Base-by-base conservation (phyloP, 2,888 invertebrate genomes). In the Orthosia gracilis region DNA sequence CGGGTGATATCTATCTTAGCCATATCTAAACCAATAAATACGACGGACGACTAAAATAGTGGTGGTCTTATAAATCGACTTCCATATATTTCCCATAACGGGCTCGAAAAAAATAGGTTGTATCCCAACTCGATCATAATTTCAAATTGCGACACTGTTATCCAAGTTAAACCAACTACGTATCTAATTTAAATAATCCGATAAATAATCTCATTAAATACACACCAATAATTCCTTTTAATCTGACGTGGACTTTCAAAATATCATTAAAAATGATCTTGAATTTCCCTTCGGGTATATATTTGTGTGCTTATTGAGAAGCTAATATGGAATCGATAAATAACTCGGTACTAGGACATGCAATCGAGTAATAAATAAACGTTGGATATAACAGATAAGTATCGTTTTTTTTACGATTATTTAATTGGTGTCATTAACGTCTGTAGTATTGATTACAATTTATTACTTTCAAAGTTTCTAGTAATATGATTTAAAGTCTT, bases 381-480 rank as follows among this genome's bases (percentile, higher is more conserved):
- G 75, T 85, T 84, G 85, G 86, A 89, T 89, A 88, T 88, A 90
- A 88, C 86, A 78, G 89, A 90, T 89, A 88, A 88, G 78, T 85
- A 91, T 89, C 87, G 85, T 76, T 89, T 90, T 84, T n/a, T 92
- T 92, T 91, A 94, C 88, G 91, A 92, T 92, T 90, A 91, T 94
- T 94, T 94, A 94, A 95, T 94, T 92, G 94, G 88, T 89, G 88
- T 91, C 92, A 93, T 94, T 94, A 94, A 90, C 81, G 91, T 91
- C 90, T 82, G 74, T 69, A 73, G 87, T 91, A 92, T 92, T 93
- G 92, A 94, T 94, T 93, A 93, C 92, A 87, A 94, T 94, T 94
- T 94, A 94, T 94, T 85, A 79, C 79, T 82, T 62, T 80, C 67
- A 82, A 82, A 58, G 69, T 77, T 89, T 87, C 73, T 80, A 59